Evolutionary conservation across 2,113 vertebrate species (phyloP), one percentile per base, ranked within the genome.

Genomic region (Semnornis frantzii): DNA sequence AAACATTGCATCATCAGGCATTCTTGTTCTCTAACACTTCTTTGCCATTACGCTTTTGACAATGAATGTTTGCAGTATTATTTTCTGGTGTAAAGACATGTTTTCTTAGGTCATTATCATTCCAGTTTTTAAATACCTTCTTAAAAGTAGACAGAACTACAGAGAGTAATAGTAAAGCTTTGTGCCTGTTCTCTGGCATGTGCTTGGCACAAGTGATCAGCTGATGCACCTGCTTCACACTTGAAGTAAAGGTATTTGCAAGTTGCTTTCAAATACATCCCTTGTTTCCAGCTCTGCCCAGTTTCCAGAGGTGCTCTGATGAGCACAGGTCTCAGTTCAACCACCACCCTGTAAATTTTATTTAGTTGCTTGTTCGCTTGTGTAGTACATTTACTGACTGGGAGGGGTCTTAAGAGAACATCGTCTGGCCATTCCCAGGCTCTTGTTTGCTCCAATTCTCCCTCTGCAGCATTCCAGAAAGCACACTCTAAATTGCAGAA

Each of bases 1-100:
- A 97, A 93, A 14, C 80, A 96, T 98, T 98, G 97, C 97, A 96
- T 98, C 97, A 98, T 92, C 60, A 17, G 84, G 96, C 96, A 97
- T 97, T 97, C 97, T 95, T 97, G 96, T 96, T 96, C 92, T 92
- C 96, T 96, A 96, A 97, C 95, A 96, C 93, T 95, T 48, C 92
- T 96, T 97, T 82, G 92, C 96, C 94, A 95, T 85, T 68, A 91
- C 46, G 86, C 94, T 74, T 96, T 86, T 90, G 90, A 90, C 95
- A 97, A 96, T 94, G 95, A 97, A 95, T 85, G 87, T 95, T 95
- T 90, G 91, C 91, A 42, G 89, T 97, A 97, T 98, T 95, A 95
- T 95, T 97, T 97, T 97, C 93, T 94, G 85, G 79, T 97, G 71
- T 96, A 95, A 95, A 96, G 92, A 95, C 96, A 95, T 93, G 94